A percentile compares a stretch with the other conserved stretches of the same genome.
These are phyloP conservation scores for Mesocricetus auratus DNA, from an alignment of 2,113 vertebrate genomes.

Conservation along the genomic window DNA sequence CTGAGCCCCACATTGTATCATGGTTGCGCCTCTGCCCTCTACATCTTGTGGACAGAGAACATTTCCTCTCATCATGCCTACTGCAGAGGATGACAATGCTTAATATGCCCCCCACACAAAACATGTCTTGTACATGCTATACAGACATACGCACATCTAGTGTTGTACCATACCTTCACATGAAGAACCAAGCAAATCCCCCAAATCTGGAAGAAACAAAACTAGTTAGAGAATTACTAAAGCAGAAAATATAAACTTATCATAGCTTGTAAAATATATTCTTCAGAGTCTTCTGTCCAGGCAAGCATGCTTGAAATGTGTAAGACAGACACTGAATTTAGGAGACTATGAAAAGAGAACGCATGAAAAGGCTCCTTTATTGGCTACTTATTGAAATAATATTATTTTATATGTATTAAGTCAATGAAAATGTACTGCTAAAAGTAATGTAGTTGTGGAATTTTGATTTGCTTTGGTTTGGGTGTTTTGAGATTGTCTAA, in stretches of 20 bases:
- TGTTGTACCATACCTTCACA: rapidly evolving
- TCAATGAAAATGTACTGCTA: not conserved
- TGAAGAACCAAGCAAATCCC: not conserved
- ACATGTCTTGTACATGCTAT: not conserved
- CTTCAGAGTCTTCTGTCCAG: not conserved
- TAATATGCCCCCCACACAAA: not conserved
- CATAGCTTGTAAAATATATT: not conserved
- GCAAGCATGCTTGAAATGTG: rapidly evolving
- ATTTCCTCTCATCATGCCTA: not conserved
- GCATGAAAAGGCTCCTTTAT: not conserved
- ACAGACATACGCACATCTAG: not conserved
- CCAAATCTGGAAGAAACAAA: not conserved
- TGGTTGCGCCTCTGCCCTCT: not conserved
- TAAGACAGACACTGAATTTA: not conserved
- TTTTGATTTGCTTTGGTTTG: not conserved
- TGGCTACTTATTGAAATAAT: not conserved
- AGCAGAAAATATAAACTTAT: not conserved
- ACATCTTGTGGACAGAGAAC: not conserved
- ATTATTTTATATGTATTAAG: not conserved
- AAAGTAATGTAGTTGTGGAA: not conserved
- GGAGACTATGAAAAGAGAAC: not conserved
- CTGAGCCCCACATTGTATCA: rapidly evolving
- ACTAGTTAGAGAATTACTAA: not conserved
- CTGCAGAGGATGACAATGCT: not conserved
- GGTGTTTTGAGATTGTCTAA: not conserved